Conservation (phyloP, 1,140 invertebrate genomes). For the Trissolcus basalis region DNA sequence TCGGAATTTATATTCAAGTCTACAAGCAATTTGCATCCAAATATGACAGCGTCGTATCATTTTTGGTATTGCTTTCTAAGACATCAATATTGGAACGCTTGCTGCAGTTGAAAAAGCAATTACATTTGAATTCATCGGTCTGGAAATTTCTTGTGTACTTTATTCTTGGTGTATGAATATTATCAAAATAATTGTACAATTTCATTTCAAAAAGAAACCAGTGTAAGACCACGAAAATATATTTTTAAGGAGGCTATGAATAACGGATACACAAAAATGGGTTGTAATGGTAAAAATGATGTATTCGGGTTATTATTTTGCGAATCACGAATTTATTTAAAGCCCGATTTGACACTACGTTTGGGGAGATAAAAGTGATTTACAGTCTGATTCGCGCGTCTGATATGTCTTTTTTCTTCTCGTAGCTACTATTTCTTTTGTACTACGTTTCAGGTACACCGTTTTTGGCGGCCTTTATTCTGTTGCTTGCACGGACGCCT, state of each 20-base stretch:
- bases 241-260: not conserved
- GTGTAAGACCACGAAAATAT: no score
- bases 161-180: not conserved
- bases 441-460: constrained; percentile 79
- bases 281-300: no score
- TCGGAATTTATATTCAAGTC: constrained; percentile 1
- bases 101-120: constrained; percentile 31
- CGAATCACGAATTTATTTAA: no score
- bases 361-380: no score
- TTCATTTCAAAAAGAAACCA: not conserved
- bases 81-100: constrained; percentile 20
- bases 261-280: no score
- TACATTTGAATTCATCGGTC: constrained; percentile 25
- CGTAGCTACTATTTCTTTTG: constrained; percentile 8
- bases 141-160: constrained; percentile 11
- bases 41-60: constrained; percentile 5
- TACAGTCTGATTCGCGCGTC: no score
- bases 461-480: constrained; percentile 87
- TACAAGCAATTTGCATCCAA: constrained; percentile 23
- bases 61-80: constrained; percentile 1
- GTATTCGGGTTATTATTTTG: no score
- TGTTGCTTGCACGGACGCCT: constrained; percentile 87
- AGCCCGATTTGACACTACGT: no score
- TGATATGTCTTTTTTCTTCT: no score
- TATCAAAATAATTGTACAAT: not conserved